phyloP scores from a whole-genome alignment of 2,113 vertebrate genomes.

The Eleginops maclovinus region DNA sequence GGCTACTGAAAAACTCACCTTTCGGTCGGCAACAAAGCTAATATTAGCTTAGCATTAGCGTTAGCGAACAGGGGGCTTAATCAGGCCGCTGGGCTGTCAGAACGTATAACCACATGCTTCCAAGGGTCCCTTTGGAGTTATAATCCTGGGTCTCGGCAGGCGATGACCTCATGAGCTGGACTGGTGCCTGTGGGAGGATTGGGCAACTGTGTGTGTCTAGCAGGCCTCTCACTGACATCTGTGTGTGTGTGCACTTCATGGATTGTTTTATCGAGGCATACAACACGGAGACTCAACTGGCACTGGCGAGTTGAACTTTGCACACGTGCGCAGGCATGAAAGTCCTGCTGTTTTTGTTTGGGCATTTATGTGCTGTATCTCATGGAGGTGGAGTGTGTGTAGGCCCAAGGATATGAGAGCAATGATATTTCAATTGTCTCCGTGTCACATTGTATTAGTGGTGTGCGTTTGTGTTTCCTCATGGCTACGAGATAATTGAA shows the following conservation, averaged over 20 bases:
- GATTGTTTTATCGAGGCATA: conserved; percentile 67
- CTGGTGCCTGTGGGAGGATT: conserved; percentile 84
- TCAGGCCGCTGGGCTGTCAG: conserved; percentile 90
- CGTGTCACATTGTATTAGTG: conserved; percentile 69
- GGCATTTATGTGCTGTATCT: conserved; percentile 52
- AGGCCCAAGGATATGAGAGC: conserved; percentile 56
- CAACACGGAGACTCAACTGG: conserved; percentile 42
- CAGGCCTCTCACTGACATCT: conserved; percentile 77
- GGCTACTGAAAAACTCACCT: conserved; percentile 56
- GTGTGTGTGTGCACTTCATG: conserved; percentile 49
- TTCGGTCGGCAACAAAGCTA: conserved; percentile 73
- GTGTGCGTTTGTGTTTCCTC: conserved; percentile 55
- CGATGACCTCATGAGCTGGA: conserved; percentile 91
- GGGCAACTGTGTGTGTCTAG: conserved; percentile 81
- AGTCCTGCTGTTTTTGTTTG: conserved; percentile 68
- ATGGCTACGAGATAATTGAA: conserved; percentile 75
- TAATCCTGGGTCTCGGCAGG: conserved; percentile 90
- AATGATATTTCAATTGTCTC: conserved; percentile 77
- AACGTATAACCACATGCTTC: conserved; percentile 91
- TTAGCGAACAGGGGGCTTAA: conserved; percentile 87
- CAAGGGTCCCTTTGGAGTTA: conserved; percentile 89
- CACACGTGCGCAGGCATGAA: conserved; percentile 31
- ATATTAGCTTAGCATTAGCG: conserved; percentile 88
- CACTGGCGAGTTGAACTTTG: conserved; percentile 62
- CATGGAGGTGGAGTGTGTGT: conserved; percentile 47